Conservation (phyloP, 2,797 vertebrate genomes). For the Salmo trutta region DNA sequence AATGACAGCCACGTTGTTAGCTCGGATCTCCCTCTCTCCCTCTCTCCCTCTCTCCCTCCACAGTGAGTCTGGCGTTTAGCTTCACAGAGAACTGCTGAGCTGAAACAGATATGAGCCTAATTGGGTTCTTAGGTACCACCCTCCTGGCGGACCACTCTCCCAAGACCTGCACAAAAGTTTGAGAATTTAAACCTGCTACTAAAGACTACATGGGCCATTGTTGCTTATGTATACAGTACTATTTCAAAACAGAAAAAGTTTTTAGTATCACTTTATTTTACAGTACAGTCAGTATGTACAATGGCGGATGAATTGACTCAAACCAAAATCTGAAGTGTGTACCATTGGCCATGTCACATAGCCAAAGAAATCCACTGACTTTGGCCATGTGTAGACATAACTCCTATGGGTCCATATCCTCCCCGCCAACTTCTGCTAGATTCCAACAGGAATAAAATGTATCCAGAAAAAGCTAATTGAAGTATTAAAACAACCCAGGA, state of each 20-base stretch:
- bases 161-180: background rate
- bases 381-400: background rate
- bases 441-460: too few species aligned
- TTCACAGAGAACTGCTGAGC: background rate
- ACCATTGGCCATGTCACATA: too few species aligned
- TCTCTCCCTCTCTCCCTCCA: background rate
- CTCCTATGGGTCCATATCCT: background rate
- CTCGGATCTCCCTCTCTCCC: background rate
- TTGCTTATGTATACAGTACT: background rate
- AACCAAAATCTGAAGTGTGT: too few species aligned
- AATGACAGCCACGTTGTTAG: slow-evolving; percentile 25
- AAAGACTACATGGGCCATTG: background rate
- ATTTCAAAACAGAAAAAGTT: too few species aligned
- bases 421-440: too few species aligned
- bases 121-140: background rate
- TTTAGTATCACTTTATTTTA: too few species aligned
- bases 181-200: background rate
- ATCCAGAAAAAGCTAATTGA: background rate
- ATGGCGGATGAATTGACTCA: too few species aligned
- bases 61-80: background rate
- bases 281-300: too few species aligned
- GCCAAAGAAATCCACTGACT: too few species aligned
- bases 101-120: background rate
- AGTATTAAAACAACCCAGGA: background rate
- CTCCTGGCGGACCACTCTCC: background rate